phyloP scores from a whole-genome alignment of 2,888 invertebrate species.

The Drosophila rubida region DNA sequence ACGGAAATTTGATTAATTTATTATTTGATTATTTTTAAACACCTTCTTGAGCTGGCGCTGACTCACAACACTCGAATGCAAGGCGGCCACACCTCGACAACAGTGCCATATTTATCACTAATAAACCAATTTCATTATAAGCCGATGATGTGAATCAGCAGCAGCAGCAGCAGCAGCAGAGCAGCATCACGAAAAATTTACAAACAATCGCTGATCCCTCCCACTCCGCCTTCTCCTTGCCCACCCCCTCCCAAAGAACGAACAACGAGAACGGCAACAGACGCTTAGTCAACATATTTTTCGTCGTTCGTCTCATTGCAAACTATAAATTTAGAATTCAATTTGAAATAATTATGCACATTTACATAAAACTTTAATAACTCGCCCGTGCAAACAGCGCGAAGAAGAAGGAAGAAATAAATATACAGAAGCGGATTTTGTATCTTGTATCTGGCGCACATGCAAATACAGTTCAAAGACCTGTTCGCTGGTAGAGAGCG shows the following conservation, averaged over 20 bases:
- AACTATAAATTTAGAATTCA: conserved; percentile 78
- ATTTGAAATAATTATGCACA: conserved; percentile 77
- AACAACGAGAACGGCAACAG: conserved; percentile 23
- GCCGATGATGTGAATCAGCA: conserved; percentile 69
- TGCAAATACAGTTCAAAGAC: conserved; percentile 79
- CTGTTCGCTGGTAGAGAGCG: conserved; percentile 47
- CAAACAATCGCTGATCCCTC: conserved; percentile 47
- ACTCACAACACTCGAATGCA: conserved; percentile 33
- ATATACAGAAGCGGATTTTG: conserved; percentile 44
- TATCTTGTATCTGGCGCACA: conserved; percentile 73
- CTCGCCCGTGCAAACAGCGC: conserved; percentile 52
- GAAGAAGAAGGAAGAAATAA: conserved; percentile 16
- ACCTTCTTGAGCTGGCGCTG: conserved; percentile 30
- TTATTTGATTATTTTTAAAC: conserved; percentile 46
- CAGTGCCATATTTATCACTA: conserved; percentile 68
- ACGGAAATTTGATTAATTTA: conserved; percentile 19
- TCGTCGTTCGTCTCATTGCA: conserved; percentile 66
- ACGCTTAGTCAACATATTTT: conserved; percentile 54
- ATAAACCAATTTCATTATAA: conserved; percentile 77
- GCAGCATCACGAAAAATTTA: conserved; percentile 49
- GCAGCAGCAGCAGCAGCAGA: no score
- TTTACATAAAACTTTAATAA: conserved; percentile 73
- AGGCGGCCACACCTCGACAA: conserved; percentile 53
- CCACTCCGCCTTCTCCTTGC: neutral
- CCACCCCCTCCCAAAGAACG: neutral